Base-by-base conservation (phyloP, 2,113 vertebrate species). In the Leptobrachium leishanense region DNA sequence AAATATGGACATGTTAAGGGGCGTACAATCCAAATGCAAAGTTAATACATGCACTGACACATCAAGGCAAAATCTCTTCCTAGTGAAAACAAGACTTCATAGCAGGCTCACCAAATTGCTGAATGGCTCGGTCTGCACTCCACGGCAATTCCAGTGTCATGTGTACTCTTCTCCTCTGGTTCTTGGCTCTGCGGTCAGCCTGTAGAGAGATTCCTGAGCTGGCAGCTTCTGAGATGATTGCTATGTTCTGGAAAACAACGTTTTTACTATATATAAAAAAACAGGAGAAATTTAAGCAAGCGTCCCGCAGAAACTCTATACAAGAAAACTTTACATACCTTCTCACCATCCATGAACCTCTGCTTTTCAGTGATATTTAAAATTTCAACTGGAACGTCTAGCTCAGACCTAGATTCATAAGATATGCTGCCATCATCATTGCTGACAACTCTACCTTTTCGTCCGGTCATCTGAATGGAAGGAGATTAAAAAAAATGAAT, bases 301-400 rank as follows among this genome's bases (percentile, higher is more conserved):
- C 10, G 15, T 39, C 5, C 10, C 39, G 31, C 62, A 64, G 6
- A 9, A 31, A 2, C 9, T n/a, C 6, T 6, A 64, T 9, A 31
- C 20, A 31, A 31, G 20, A 64, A 64, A 64, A 5, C 6, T 72
- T 68, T 40, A 43, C 70, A 13, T 88, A 98, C 98, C 96, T 99
- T 99, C 77, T 99, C 95, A 87, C 98, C 98, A 78, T 98, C 95
- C 98, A 99, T 99, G 86, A 99, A 99, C 74, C 98, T 91, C 75
- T 99, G 97, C 85, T 99, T 99, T 74, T 99, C 98, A 0, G 97
- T 99, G 75, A 99, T 96, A 73, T 99, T 99, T 10, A 99, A 91
- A 86, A 99, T 99, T 84, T 99, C 98, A 20, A 99, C 97, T 0
- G 98, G 98, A 55, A 99, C 98, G 0, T 99, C 98, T 2, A 98